Evolutionary conservation across 2,797 vertebrate species (phyloP), one percentile per base, ranked within the genome.

Genomic region (Fratercula arctica): DNA sequence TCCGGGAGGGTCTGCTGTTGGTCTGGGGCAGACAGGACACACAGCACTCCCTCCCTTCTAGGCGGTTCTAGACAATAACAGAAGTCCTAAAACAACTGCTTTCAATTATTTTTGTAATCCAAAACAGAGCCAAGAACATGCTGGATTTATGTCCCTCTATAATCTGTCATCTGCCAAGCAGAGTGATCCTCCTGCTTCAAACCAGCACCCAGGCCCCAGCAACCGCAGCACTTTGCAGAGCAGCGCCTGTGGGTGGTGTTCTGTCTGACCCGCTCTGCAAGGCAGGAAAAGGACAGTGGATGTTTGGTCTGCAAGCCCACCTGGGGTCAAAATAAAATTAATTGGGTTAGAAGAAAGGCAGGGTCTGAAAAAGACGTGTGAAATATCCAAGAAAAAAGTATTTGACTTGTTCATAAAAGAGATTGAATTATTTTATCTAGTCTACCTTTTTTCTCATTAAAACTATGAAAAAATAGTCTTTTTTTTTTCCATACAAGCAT

Each of bases 221-320:
- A 56, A 2, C 54, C 3, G 0, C 51, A 74, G n/a, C 0, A 0
- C 69, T 59, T 25, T 4, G 29, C 6, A 8, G 37, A 15, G 26
- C 78, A 26, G 68, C 3, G 1, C 5, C 1, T 1, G 7, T 4
- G 18, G 18, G 53, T 9, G 13, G 9, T 6, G 0, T 26, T 43
- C 37, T 50, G 20, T 39, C 68, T 21, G 29, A 50, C 54, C 37
- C 23, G 11, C 4, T 17, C 63, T 51, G 54, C 54, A 41, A 45
- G 50, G 77, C 37, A 56, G 39, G 11, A 57, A 69, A 85, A 67
- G 24, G 28, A 21, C 53, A 56, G 57, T 7, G n/a, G 46, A 10
- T 28, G 23, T 31, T 51, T 29, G 50, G 31, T 75, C 76, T 88
- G 35, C 64, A 37, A 59, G 25, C 16, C 56, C 73, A 59, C 11